Evolutionary conservation across 2,113 vertebrate species (phyloP).

Genomic region (Brienomyrus longianalis): DNA sequence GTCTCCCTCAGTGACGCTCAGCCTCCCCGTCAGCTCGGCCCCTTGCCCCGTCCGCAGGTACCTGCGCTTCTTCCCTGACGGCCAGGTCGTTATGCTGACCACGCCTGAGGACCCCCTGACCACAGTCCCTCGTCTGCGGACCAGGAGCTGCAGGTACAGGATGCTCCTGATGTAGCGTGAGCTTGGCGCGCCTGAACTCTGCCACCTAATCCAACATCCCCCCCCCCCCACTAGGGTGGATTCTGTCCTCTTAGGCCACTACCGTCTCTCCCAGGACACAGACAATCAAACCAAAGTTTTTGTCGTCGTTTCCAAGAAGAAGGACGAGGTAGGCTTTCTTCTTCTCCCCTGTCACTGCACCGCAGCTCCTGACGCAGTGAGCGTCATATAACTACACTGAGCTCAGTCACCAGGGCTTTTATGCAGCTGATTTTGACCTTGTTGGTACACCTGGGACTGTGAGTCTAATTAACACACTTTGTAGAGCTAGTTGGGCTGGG

Average conservation of each 20-base stretch:
- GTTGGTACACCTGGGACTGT: not conserved
- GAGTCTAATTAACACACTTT: not conserved
- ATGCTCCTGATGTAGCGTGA: not conserved
- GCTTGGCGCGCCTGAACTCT: not conserved
- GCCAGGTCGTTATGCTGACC: slow-evolving; percentile 87
- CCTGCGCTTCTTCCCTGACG: slow-evolving; percentile 91
- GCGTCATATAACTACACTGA: not conserved
- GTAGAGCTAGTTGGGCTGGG: not conserved
- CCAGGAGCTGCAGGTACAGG: slow-evolving; percentile 74
- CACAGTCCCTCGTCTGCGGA: slow-evolving; percentile 80
- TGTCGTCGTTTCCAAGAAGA: slow-evolving; percentile 93
- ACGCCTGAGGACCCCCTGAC: slow-evolving; percentile 85
- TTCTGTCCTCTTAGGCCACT: slow-evolving; percentile 87
- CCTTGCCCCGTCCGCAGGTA: slow-evolving; percentile 64
- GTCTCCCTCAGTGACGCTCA: not conserved
- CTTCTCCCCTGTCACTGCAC: not conserved
- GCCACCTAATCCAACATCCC: not conserved
- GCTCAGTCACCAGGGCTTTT: not conserved
- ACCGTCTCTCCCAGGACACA: slow-evolving; percentile 90
- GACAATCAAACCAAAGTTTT: slow-evolving; percentile 99
- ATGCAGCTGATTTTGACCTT: not conserved
- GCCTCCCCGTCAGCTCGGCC: not conserved
- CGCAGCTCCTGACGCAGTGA: not conserved
- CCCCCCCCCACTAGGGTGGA: slow-evolving; percentile 67
- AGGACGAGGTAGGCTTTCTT: slow-evolving; percentile 76